Conservation (phyloP, 2,888 invertebrate species). For the Psylliodes chrysocephalus region DNA sequence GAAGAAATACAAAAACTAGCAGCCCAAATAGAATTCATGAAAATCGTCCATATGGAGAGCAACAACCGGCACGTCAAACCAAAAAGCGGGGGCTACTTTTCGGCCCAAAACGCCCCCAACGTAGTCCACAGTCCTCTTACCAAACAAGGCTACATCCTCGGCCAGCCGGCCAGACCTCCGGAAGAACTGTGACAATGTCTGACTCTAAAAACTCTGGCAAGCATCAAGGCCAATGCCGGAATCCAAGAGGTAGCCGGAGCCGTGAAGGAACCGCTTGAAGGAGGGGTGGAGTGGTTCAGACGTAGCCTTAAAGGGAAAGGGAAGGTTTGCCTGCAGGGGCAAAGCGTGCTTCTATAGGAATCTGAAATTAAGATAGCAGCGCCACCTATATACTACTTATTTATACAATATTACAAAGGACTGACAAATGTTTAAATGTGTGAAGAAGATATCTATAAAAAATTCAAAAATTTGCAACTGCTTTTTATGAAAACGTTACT, state of each 20-base stretch:
- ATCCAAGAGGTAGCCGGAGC: neutral
- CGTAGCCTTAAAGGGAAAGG: constrained; percentile 50
- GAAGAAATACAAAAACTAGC: constrained; percentile 92
- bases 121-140: constrained; percentile 60
- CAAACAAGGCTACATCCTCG: constrained; percentile 58
- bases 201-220: constrained; percentile 27
- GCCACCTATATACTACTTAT: too few species aligned
- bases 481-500: too few species aligned
- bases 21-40: constrained; percentile 93
- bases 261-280: constrained; percentile 9
- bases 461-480: too few species aligned
- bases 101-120: constrained; percentile 66
- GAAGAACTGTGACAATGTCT: constrained; percentile 57
- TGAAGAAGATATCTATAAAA: too few species aligned
- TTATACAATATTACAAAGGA: too few species aligned
- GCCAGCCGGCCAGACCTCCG: constrained; percentile 51
- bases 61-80: constrained; percentile 90
- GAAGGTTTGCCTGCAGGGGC: constrained; percentile 16
- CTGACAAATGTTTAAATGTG: too few species aligned
- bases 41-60: constrained; percentile 93
- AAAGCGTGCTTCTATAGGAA: constrained; percentile 29
- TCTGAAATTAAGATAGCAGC: too few species aligned
- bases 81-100: constrained; percentile 85
- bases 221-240: neutral
- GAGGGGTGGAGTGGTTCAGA: constrained; percentile 50